Conservation (phyloP, 2,113 vertebrate genomes). For the Apodemus sylvaticus region DNA sequence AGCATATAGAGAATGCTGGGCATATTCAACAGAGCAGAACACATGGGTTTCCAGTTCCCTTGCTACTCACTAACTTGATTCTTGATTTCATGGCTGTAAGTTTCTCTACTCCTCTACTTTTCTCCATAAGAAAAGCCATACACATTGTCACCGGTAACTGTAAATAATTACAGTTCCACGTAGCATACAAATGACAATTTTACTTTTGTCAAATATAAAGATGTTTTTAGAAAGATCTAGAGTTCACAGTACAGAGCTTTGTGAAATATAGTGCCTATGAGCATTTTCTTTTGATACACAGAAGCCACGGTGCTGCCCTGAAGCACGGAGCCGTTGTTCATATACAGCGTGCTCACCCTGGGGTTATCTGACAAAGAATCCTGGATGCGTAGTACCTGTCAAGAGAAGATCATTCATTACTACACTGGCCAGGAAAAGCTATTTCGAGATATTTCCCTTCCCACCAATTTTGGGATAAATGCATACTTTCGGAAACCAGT, state of each 20-base stretch:
- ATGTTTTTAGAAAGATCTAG: not conserved
- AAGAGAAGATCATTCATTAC: not conserved
- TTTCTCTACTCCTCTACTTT: not conserved
- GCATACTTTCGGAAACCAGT: not conserved
- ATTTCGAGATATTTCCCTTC: not conserved
- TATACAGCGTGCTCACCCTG: conserved; percentile 88
- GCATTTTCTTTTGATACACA: conserved; percentile 85
- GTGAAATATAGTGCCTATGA: conserved; percentile 93
- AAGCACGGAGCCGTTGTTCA: conserved; percentile 90
- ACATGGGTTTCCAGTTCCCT: not conserved
- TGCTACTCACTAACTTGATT: not conserved
- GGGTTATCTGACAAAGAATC: conserved; percentile 90
- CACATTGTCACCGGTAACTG: not conserved
- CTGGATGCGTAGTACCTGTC: conserved; percentile 90
- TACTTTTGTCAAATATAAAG: not conserved
- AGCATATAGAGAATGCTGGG: not conserved
- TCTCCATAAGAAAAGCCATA: not conserved
- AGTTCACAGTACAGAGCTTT: conserved; percentile 90
- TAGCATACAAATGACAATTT: not conserved
- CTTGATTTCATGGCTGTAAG: not conserved
- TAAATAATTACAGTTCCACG: not conserved
- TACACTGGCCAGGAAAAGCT: not conserved
- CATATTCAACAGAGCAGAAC: not conserved
- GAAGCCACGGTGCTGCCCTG: conserved; percentile 89
- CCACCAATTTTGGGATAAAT: not conserved